Evolutionary conservation across 92 coral and sea anemone species (phyloP), one percentile per base, ranked within the genome.

Genomic region (Pocillopora meandrina): DNA sequence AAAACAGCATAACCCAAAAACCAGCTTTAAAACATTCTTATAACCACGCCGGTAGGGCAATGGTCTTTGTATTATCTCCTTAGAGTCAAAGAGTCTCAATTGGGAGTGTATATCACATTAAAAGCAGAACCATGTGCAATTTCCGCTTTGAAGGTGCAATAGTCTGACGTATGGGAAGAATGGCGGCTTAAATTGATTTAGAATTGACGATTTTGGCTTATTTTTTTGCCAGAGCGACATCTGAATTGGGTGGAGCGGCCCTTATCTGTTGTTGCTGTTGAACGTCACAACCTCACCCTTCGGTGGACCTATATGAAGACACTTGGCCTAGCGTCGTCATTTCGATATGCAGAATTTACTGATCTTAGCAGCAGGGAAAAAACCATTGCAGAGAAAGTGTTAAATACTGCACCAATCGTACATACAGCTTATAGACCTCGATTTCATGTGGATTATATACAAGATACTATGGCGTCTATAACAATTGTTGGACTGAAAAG

Each of bases 281-380:
- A 76, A 76, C 68, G 80, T 0, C 14, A 17, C 33, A 76, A 60
- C 31, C 15, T 76, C 31, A 60, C 80, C 35, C 80, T 76, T 17
- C 80, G 10, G 11, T 76, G 80, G 80, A 76, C 69, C 12, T 68
- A 33, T 68, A 68, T 36, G 16, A 52, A 74, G 17, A 74, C 35
- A 20, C 61, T 74, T 9, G 77, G 59, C 47, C 3, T 74, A 16
- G 12, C 77, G 9, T 9, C 63, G 0, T 9, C 47, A n/a, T 74
- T 74, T 74, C 63, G 77, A 21, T 36, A 55, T 1, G 61, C 77
- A 6, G 9, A 5, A 33, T 34, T 33, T 2, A 26, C 15, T 33
- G 52, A 9, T 9, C 13, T 7, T 17, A 31, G 68, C 4, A 11
- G 23, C 23, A 42, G 8, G 17, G 72, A 21, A 68, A 75, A 1